Evolutionary conservation across 2,888 invertebrate genomes (phyloP), one percentile per base, ranked within the genome.

Genomic region (Mystacides longicornis): DNA sequence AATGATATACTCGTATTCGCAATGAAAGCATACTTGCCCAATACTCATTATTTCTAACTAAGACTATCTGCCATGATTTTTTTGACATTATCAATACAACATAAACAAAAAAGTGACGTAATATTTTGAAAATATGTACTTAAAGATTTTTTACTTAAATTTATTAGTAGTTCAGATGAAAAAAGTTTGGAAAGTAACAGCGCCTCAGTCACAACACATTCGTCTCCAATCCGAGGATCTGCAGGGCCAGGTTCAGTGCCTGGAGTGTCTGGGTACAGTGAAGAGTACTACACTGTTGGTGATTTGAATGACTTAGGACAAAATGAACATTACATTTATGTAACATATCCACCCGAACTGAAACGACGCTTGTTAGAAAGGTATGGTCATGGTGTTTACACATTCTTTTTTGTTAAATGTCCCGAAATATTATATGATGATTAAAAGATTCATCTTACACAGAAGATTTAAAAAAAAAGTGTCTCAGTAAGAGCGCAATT

Each of bases 281-380:
- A 59, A 31, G 59, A 77, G 63, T 76, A 75, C 63, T 69, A 68
- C 63, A 65, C 71, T n/a, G 66, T 69, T 45, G 74, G 79, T 56
- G 73, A 72, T 66, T 68, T 65, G 66, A 80, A 74, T 65, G 80
- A 80, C 65, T 65, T 71, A 57, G 81, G 81, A 57, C 80, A 80
- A 66, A 85, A 85, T 69, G 86, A 86, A 71, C 86, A 87, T 69
- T 91, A 90, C 71, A 90, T 91, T 67, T 91, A 90, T 72, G 90
- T 90, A 64, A 87, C 89, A 52, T 91, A 90, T 78, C 91, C 91
- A 63, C 89, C 89, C 37, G 90, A 91, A 71, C 78, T 91, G 60
- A 90, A 91, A 72, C 81, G 89, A 65, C 79, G 90, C 62, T 81
- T 90, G 65, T 78, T 90, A 64, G 90, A 90, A 77, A 87, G 87